Evolutionary conservation across 2,113 vertebrate genomes (phyloP), one percentile per base, ranked within the genome.

Genomic region (Syngnathus floridae): DNA sequence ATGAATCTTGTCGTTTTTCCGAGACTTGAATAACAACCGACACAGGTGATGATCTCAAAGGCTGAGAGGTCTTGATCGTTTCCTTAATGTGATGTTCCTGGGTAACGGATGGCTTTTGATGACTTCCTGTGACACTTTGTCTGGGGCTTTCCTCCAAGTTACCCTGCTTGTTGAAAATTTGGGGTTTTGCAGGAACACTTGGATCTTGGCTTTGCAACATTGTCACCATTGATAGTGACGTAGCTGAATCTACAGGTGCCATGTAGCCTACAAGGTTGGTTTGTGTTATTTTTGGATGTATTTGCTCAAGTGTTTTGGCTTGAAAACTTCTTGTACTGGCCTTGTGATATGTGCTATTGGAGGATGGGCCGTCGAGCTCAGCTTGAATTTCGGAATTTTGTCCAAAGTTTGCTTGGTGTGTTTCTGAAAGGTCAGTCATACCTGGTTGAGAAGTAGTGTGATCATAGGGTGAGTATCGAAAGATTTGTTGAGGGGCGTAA

Each of bases 91-190:
- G 13, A 2, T 22, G 8, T 43, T 71, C 72, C 22, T 65, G 35
- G 8, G 31, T 54, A 57, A 64, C 37, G 5, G 69, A 52, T 13
- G 45, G 21, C 41, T 73, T 59, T 14, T 4, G 55, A 2, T 54
- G 45, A 48, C 35, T 66, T 66, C 48, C 19, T 9, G 40, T 12
- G 75, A 41, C 68, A 68, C 7, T 67, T 8, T 85, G 71, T 65
- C 21, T 17, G 21, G 52, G 35, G 4, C 21, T 64, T 51, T 87
- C 84, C 19, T 87, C 86, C 59, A 64, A 80, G 64, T 80, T 78
- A 10, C 73, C 82, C 59, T 91, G 90, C 69, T 89, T 91, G 26
- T 89, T 78, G 35, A 91, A 78, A 81, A 76, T 71, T 75, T 82
- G 88, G 17, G 82, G 73, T 78, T 73, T 84, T 7, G 70, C 19